Conservation (phyloP, 1,140 invertebrate genomes). For the Hormaphis cornu region DNA sequence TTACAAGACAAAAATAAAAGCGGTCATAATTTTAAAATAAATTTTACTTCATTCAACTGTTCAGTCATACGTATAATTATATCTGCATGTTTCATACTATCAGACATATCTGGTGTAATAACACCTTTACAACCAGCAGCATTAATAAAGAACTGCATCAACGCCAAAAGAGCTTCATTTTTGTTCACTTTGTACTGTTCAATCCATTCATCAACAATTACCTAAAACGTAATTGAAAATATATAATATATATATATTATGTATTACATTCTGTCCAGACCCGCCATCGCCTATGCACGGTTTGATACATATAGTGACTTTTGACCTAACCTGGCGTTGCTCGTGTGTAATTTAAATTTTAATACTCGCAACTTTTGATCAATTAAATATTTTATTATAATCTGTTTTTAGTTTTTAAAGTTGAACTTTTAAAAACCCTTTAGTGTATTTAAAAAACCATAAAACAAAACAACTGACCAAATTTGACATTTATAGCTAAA, state of each 20-base stretch:
- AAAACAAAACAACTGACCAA: too few species aligned
- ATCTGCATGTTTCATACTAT: conserved; percentile 86
- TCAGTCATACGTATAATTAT: conserved; percentile 98
- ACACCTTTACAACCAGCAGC: conserved; percentile 93
- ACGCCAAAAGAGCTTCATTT: conserved; percentile 79
- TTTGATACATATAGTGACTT: too few species aligned
- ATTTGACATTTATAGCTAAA: too few species aligned
- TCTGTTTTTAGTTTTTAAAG: too few species aligned
- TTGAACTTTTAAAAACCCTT: too few species aligned
- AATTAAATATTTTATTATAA: too few species aligned
- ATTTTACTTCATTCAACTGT: conserved; percentile 85
- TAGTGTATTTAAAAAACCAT: too few species aligned
- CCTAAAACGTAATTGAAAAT: conserved; percentile 46
- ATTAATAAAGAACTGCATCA: conserved; percentile 98
- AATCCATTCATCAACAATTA: conserved; percentile 97
- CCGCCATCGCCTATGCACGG: too few species aligned
- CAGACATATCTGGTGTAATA: conserved; percentile 86
- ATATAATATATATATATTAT: not conserved
- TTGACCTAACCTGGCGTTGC: too few species aligned
- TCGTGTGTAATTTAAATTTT: too few species aligned
- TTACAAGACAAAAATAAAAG: not conserved
- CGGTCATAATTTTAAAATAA: conserved; percentile 31
- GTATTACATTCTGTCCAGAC: too few species aligned
- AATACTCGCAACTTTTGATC: too few species aligned
- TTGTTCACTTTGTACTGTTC: conserved; percentile 88